Conservation (phyloP, 2,797 vertebrate genomes). For the Dermochelys coriacea region DNA sequence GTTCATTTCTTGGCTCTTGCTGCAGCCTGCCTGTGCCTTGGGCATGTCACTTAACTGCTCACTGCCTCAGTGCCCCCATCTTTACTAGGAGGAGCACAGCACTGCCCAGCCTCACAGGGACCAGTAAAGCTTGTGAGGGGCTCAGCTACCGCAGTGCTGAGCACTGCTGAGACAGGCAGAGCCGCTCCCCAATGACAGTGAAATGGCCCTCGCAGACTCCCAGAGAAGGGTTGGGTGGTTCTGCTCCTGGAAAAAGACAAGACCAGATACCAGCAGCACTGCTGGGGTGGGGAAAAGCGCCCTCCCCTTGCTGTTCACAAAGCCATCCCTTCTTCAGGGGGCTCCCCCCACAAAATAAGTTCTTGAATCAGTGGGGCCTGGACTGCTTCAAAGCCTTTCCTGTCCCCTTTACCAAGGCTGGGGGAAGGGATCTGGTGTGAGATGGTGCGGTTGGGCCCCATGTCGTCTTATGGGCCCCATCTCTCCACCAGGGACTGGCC, state of each 20-base stretch:
- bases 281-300: accelerated
- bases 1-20: neutral
- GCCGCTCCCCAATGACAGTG: neutral
- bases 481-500: no score
- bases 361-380: neutral
- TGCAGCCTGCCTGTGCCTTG: neutral
- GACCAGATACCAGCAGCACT: neutral
- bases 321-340: neutral
- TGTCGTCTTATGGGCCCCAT: no score
- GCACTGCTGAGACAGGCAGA: neutral
- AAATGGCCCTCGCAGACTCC: neutral
- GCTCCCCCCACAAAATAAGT: neutral
- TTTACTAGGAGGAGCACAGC: neutral
- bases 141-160: neutral
- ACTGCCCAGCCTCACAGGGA: neutral
- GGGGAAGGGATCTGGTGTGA: no score
- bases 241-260: neutral
- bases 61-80: neutral
- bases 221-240: neutral
- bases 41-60: neutral
- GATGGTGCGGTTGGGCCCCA: no score
- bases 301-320: neutral
- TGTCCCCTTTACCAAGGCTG: neutral
- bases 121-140: neutral
- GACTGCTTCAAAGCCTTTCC: neutral